Evolutionary conservation across 2,888 invertebrate genomes (phyloP).

Genomic region (Agrilus biguttatus): DNA sequence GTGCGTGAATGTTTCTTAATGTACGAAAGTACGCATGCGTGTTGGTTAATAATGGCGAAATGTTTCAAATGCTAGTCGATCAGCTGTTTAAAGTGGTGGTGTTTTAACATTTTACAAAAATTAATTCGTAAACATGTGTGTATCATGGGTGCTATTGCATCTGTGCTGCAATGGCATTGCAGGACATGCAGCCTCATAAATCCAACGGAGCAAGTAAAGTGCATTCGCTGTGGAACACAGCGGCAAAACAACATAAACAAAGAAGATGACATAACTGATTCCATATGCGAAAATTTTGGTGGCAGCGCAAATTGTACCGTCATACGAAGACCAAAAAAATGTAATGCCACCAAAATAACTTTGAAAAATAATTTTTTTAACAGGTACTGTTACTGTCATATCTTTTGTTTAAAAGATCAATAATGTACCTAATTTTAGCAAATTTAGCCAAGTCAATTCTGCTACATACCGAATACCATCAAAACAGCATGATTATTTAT

Average conservation of each 20-base stretch:
- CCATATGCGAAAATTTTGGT: slow-evolving; percentile 15
- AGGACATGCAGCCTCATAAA: slow-evolving; percentile 77
- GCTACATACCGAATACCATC: no score
- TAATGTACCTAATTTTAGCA: background rate
- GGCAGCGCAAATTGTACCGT: slow-evolving; percentile 27
- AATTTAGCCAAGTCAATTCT: no score
- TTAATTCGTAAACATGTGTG: slow-evolving; percentile 32
- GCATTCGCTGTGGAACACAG: slow-evolving; percentile 67
- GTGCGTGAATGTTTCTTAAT: no score
- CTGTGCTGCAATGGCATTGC: slow-evolving; percentile 89
- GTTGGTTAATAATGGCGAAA: slow-evolving; percentile 10
- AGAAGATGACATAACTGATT: slow-evolving; percentile 17
- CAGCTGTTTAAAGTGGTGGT: slow-evolving; percentile 11
- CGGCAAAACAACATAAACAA: slow-evolving; percentile 33
- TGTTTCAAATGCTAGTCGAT: slow-evolving; percentile 12
- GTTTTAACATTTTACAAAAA: slow-evolving; percentile 8
- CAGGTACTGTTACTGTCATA: slow-evolving; percentile 10
- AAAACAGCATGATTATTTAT: no score
- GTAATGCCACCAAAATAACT: slow-evolving; percentile 8
- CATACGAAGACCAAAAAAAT: slow-evolving; percentile 19
- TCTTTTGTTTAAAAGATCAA: slow-evolving; percentile 2
- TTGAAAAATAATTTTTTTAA: slow-evolving; percentile 10
- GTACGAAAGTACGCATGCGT: slow-evolving; percentile 1
- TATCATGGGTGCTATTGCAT: slow-evolving; percentile 83
- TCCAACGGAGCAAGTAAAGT: slow-evolving; percentile 71